Percentiles rank a stretch among this genome's conserved stretches.
phyloP scores from a whole-genome alignment of 2,888 invertebrate species.

The Platypus cylindrus region DNA sequence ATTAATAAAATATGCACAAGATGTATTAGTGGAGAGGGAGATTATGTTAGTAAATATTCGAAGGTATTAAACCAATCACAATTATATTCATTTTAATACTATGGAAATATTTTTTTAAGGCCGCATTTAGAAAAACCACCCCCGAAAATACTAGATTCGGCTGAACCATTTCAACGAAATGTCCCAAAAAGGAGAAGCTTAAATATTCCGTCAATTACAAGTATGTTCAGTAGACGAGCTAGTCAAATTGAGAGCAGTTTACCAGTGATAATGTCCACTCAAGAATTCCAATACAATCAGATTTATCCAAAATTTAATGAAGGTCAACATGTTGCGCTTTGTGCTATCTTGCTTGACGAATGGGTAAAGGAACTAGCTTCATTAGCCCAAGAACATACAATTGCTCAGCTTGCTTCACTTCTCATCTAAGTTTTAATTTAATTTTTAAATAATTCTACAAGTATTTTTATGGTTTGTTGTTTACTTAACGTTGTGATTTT shows the following conservation, averaged over 20 bases:
- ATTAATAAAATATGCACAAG: conserved; percentile 63
- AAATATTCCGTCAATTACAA: conserved; percentile 63
- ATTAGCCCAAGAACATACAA: conserved; percentile 84
- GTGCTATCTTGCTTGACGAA: conserved; percentile 84
- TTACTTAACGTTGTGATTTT: neutral
- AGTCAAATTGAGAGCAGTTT: conserved; percentile 33
- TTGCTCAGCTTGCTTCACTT: conserved; percentile 43
- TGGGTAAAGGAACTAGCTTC: conserved; percentile 94
- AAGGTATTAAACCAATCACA: conserved; percentile 25
- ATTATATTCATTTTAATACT: neutral
- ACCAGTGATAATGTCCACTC: conserved; percentile 21
- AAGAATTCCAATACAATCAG: conserved; percentile 24
- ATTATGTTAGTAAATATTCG: conserved; percentile 59
- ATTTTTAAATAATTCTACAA: neutral
- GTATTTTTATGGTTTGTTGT: conserved; percentile 1
- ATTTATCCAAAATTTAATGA: conserved; percentile 33
- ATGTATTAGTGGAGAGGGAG: conserved; percentile 68
- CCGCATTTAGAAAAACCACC: conserved; percentile 39
- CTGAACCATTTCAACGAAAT: conserved; percentile 45
- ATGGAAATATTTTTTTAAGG: conserved; percentile 2
- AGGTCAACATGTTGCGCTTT: conserved; percentile 54
- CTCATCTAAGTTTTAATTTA: conserved; percentile 24
- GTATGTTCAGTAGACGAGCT: conserved; percentile 42
- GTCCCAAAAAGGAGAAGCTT: conserved; percentile 66
- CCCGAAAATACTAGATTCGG: conserved; percentile 15